phyloP scores from a whole-genome alignment of 2,113 vertebrate species.

The Euleptes europaea region DNA sequence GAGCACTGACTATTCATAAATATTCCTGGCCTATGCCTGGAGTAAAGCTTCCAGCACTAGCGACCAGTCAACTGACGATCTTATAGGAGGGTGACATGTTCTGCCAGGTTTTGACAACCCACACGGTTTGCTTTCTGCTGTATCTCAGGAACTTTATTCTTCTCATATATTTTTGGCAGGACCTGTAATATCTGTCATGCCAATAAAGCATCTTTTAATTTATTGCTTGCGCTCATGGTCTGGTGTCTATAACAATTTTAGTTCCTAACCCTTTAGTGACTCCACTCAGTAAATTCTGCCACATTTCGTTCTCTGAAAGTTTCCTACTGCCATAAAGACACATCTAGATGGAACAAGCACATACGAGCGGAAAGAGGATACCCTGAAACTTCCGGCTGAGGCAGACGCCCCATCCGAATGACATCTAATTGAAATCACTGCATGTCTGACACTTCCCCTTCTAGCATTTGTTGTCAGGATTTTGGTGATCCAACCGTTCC shows the following conservation, averaged over 20 bases:
- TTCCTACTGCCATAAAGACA: not conserved
- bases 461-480: too few species aligned
- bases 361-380: not conserved
- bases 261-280: not conserved
- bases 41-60: not conserved
- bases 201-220: slow-evolving; percentile 6
- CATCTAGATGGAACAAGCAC: not conserved
- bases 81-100: not conserved
- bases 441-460: not conserved
- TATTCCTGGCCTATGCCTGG: not conserved
- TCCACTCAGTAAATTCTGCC: not conserved
- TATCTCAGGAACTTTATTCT: not conserved
- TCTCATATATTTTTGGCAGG: not conserved
- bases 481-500: too few species aligned
- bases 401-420: not conserved
- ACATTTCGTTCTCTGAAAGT: not conserved
- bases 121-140: not conserved
- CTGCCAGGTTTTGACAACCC: too few species aligned
- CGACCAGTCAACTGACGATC: not conserved
- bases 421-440: not conserved
- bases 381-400: not conserved
- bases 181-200: not conserved
- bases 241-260: not conserved
- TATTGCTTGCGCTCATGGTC: not conserved
- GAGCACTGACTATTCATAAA: not conserved